phyloP scores from a whole-genome alignment of 2,888 invertebrate genomes.

The Thera britannica region DNA sequence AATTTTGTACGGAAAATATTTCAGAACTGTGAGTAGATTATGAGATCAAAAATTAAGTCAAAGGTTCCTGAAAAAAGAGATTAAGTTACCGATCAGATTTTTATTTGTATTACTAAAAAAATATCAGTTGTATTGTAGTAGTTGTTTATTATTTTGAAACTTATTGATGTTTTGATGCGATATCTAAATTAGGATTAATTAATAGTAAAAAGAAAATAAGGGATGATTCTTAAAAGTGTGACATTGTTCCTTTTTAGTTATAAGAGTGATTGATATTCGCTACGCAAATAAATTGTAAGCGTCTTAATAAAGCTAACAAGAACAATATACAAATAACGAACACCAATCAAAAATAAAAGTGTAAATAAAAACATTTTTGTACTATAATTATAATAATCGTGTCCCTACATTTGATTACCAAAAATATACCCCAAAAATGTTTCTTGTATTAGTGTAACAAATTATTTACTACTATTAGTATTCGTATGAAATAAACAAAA shows the following conservation, averaged over 20 bases:
- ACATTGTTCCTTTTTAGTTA: constrained; percentile 44
- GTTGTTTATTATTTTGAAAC: constrained; percentile 12
- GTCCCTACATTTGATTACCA: constrained; percentile 28
- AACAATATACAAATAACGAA: neutral
- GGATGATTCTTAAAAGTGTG: constrained; percentile 20
- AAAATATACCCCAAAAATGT: constrained; percentile 12
- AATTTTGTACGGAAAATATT: constrained; percentile 60
- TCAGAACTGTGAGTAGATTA: constrained; percentile 58
- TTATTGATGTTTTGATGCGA: constrained; percentile 34
- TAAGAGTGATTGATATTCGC: constrained; percentile 14
- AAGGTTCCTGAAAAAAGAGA: constrained; percentile 16
- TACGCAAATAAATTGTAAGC: neutral
- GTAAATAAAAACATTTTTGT: constrained; percentile 13
- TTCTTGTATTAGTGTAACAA: neutral
- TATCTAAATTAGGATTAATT: constrained; percentile 62
- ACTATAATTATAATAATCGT: neutral
- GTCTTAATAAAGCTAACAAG: neutral
- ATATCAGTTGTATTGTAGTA: constrained; percentile 5
- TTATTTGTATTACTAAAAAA: neutral
- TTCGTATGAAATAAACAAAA: neutral
- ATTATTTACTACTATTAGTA: neutral
- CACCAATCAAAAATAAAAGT: constrained; percentile 1
- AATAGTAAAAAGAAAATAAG: constrained; percentile 16
- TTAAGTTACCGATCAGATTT: constrained; percentile 8
- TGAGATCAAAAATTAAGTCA: constrained; percentile 49